phyloP scores from a whole-genome alignment of 1,140 invertebrate genomes.

The Melanaphis sacchari region DNA sequence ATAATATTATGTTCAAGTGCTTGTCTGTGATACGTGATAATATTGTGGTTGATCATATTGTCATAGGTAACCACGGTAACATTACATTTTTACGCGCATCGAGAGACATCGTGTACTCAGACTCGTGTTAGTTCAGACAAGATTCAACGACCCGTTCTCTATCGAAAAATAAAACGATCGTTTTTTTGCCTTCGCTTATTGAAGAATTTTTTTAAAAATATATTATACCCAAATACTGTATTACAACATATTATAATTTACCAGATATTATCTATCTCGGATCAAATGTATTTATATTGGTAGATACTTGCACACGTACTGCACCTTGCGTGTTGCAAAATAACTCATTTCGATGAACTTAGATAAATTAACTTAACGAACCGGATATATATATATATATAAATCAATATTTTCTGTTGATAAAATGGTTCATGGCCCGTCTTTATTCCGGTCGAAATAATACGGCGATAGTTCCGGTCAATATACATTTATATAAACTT shows the following conservation, averaged over 20 bases:
- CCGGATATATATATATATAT: neutral
- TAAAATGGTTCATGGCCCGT: neutral
- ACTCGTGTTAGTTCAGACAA: neutral
- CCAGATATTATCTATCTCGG: neutral
- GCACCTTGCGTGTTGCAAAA: neutral
- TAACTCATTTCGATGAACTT: neutral
- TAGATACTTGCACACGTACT: neutral
- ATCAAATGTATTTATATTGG: neutral
- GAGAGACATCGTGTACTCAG: neutral
- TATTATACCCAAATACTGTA: neutral
- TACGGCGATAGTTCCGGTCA: neutral
- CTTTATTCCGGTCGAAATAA: neutral
- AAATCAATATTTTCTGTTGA: neutral
- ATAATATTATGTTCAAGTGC: neutral
- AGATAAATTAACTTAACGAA: neutral
- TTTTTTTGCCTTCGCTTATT: neutral
- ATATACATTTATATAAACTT: neutral
- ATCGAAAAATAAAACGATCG: neutral
- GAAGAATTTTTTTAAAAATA: neutral
- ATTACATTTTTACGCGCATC: neutral
- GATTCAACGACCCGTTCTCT: neutral
- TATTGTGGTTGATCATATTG: neutral
- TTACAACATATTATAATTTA: neutral
- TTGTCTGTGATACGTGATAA: neutral
- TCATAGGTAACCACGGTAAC: neutral